These are phyloP conservation scores for Acrocephalus kingi DNA, from an alignment of 2,113 vertebrate species.

Conservation along the genomic window DNA sequence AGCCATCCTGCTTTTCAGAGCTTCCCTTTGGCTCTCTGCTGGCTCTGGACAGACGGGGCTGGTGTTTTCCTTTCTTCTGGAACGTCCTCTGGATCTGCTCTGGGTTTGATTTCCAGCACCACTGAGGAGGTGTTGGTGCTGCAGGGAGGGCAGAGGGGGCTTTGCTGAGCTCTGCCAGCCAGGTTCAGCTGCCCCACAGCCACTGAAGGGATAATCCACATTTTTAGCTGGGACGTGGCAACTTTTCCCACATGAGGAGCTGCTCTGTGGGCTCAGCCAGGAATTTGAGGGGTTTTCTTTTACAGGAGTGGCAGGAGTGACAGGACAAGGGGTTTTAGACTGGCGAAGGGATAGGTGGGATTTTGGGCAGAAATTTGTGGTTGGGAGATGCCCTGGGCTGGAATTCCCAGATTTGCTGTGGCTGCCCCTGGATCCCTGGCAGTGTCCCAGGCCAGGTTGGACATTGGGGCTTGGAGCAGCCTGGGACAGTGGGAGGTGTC, in stretches of 20 bases:
- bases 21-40: neutral
- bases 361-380: neutral
- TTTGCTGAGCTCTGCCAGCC: neutral
- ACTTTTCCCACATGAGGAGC: neutral
- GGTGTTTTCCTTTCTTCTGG: neutral
- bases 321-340: neutral
- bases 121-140: neutral
- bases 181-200: neutral
- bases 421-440: neutral
- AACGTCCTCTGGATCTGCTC: neutral
- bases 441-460: neutral
- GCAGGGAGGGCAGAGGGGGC: neutral
- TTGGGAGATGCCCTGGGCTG: accelerated
- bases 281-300: neutral
- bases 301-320: neutral
- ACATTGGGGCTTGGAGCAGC: neutral
- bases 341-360: accelerated
- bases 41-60: neutral
- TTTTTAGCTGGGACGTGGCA: neutral
- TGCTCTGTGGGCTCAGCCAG: neutral
- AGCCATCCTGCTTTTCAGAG: neutral
- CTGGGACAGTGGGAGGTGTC: too few species aligned
- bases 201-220: neutral
- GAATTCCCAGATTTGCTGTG: neutral
- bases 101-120: neutral